Evolutionary conservation across 2,113 vertebrate genomes (phyloP), one percentile per base, ranked within the genome.

Genomic region (Bostrychus sinensis): DNA sequence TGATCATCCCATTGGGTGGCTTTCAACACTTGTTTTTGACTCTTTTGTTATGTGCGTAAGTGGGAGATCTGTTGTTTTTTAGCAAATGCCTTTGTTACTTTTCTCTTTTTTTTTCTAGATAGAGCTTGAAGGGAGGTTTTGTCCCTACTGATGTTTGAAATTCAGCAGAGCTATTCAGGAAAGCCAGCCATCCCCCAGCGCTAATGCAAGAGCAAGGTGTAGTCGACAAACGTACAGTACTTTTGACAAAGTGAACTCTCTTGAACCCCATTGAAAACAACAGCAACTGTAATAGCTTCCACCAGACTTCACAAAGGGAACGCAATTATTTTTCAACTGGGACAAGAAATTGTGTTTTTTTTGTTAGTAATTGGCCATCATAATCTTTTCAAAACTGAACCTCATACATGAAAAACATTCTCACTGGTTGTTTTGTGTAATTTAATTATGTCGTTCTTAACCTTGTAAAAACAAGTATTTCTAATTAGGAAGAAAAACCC

Each of bases 101-200:
- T 8, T 26, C 4, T 46, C 13, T 58, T 30, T 72, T 34, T 66
- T 77, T 77, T 62, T 75, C 43, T 54, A 9, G 51, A 50, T 50
- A 57, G 51, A 37, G 58, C 68, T 72, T 22, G 11, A 22, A 57
- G 48, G 72, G 60, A 70, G 53, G 34, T 55, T 4, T 64, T 64
- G 9, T 78, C 68, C 68, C 71, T 43, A 22, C 28, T 61, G 68
- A 57, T 16, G 48, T 73, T 80, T 75, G 30, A 65, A 70, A 64
- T 75, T 78, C 62, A 60, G 60, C 56, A 53, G 50, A 58, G 59
- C 41, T 59, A 72, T 70, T 64, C 3, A 8, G 38, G 43, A 75
- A 75, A 72, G 69, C 70, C 54, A 72, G 69, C 72, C 61, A 66
- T 64, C 72, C 66, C 75, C 54, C 16, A 23, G n/a, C 0, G 43